Evolutionary conservation across 2,888 invertebrate species (phyloP), one percentile per base, ranked within the genome.

Genomic region (Reticulitermes lucifugus): DNA sequence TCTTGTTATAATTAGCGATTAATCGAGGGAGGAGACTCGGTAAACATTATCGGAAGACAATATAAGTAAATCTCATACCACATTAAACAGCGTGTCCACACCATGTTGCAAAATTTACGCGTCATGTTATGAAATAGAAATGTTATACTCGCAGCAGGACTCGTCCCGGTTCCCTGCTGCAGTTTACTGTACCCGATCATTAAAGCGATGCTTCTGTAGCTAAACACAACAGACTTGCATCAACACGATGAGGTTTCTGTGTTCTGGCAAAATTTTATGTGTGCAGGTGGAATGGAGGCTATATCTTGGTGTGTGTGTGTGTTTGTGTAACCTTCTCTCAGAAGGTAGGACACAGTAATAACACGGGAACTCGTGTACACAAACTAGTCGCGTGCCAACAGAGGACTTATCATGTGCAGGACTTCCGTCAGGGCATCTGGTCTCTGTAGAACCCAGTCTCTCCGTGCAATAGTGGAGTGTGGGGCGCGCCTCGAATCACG

Each of bases 381-480:
- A 77, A 77, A 77, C 77, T 46, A 46, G 77, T 77, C 77, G 46
- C 77, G 77, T 77, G 77, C 77, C 77, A 77, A n/a, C 77, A 46
- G n/a, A 77, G 77, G 46, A 77, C 46, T n/a, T 73, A 73, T 73
- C 29, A 41, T 41, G 21, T 14, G 35, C 35, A 41, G 14, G 46
- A 75, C 77, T 77, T 77, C 77, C 77, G 77, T 46, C 77, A 77
- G 77, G 77, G 77, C 77, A 77, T 77, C 77, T 77, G 77, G 35
- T 51, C n/a, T 41, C 14, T 73, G 73, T 73, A 35, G 29, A 70
- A 3, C 6, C 41, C 18, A 12, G 2, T 0, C 41, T 14, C n/a
- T 77, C 21, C n/a, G 46, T 77, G 77, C 77, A 46, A 77, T n/a
- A 77, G 77, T 77, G 77, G 43, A 21, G n/a, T 46, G 9, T 14